These are phyloP conservation scores for Sepiola atlantica DNA, from an alignment of 2,888 invertebrate species.

Conservation along the genomic window DNA sequence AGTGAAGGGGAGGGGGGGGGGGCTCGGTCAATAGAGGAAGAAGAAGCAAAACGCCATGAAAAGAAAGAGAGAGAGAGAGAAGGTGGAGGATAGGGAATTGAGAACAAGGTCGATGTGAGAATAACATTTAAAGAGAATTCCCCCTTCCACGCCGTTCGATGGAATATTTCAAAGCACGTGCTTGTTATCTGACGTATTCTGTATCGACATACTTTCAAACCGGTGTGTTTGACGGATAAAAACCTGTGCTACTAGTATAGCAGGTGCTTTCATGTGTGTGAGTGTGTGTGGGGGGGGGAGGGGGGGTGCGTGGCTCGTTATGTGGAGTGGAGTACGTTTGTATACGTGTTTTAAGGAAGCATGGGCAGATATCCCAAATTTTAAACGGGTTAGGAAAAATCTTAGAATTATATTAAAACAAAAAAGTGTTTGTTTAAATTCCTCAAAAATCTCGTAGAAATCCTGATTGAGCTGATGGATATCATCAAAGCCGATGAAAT, in stretches of 20 bases:
- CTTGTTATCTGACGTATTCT: background rate
- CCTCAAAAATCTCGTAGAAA: too few species aligned
- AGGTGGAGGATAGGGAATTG: background rate
- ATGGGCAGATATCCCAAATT: too few species aligned
- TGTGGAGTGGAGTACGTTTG: too few species aligned
- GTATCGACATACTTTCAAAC: background rate
- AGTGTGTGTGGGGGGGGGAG: background rate
- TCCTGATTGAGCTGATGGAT: too few species aligned
- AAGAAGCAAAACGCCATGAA: background rate
- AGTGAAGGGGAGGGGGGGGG: background rate
- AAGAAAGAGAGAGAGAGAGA: background rate
- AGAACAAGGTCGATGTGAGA: background rate
- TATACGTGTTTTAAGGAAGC: too few species aligned
- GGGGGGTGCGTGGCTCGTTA: too few species aligned
- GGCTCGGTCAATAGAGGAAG: background rate
- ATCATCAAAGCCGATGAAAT: too few species aligned
- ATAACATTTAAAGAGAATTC: constrained; percentile 7
- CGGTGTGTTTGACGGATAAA: too few species aligned
- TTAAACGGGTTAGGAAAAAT: too few species aligned
- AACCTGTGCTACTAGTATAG: background rate
- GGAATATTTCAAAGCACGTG: background rate
- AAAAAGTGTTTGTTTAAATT: too few species aligned
- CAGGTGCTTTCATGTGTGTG: background rate
- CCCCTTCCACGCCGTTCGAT: background rate
- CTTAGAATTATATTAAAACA: too few species aligned